Base-by-base conservation (phyloP, 2,888 invertebrate species). In the Mythimna lalbum region DNA sequence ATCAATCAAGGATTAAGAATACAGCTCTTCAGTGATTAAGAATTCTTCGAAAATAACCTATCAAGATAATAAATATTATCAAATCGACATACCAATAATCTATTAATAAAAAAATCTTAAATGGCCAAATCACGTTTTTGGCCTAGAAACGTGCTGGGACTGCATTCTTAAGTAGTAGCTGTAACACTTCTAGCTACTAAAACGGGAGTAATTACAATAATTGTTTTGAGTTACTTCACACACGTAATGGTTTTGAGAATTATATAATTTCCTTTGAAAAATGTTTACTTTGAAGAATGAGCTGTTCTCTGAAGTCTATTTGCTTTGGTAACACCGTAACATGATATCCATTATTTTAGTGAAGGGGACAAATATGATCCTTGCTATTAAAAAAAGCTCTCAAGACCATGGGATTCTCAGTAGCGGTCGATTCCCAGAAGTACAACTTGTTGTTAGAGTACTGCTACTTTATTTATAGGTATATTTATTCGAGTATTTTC, bases 361-460 rank as follows among this genome's bases (percentile, higher is more conserved):
- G 43, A 62, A 81, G 39, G 52, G 66, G 36, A 27, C 69, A 55
- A 84, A 72, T 78, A 52, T 63, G 78, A 81, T 67, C 67, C 60
- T 63, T 56, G 17, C 43, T 52, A 60, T 63, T 70, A 36, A 59
- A 69, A 47, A 76, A 62, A 66, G 31, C 47, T 81, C 59, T 73
- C 53, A 62, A 73, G 49, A 31, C 4, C 9, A 39, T 57, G 39
- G 56, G 50, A 57, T 75, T 78, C 76, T 56, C 33, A 67, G 68
- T 60, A 76, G 52, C 17, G 39, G 21, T 62, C 43, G 23, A 60
- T 85, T 76, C 64, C 9, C 12, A 63, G 71, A 84, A 81, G 47
- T 31, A 56, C n/a, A 43, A 66, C 50, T 62, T 36, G 43, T 31
- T 31, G 50, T 43, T 36, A 27, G 23, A 62, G 63, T 57, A 50